Percentiles rank a stretch among this genome's conserved stretches.
Evolutionary conservation across 2,888 invertebrate species (phyloP).

Genomic region (Aphodius granarius): DNA sequence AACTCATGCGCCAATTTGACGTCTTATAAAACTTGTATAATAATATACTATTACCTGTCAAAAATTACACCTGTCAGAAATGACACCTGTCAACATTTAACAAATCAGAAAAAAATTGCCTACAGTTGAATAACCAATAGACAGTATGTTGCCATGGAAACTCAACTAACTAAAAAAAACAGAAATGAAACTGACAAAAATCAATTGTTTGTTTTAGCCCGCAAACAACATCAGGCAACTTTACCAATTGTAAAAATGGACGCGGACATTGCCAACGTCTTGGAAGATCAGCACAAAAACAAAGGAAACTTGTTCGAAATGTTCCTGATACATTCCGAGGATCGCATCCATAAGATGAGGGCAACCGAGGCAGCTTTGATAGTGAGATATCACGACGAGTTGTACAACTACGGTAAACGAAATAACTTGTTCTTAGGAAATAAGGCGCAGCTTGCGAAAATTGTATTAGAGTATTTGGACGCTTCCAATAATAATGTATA

Average conservation of each 20-base stretch:
- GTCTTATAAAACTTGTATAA: too few species aligned
- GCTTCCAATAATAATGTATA: not conserved
- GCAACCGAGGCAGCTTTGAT: constrained; percentile 80
- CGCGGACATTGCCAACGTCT: constrained; percentile 62
- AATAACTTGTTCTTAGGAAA: constrained; percentile 59
- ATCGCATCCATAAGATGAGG: constrained; percentile 69
- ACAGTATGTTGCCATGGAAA: too few species aligned
- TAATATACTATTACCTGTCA: too few species aligned
- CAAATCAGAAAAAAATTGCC: too few species aligned
- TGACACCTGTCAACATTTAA: too few species aligned
- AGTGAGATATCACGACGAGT: constrained; percentile 53
- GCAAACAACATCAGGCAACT: constrained; percentile 60
- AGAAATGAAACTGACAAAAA: too few species aligned
- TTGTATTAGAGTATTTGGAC: constrained; percentile 51
- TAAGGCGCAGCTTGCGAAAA: constrained; percentile 60
- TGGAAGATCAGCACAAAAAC: constrained; percentile 52
- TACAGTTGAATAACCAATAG: too few species aligned
- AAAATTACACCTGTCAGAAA: too few species aligned
- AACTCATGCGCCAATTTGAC: too few species aligned
- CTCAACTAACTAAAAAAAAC: too few species aligned
- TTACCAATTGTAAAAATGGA: constrained; percentile 67
- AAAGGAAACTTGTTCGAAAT: constrained; percentile 66
- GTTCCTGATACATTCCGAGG: constrained; percentile 65
- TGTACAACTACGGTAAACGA: constrained; percentile 41
- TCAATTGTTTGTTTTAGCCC: constrained; percentile 57